Base-by-base conservation (phyloP, 2,888 invertebrate genomes). In the Mycogona germanica region DNA sequence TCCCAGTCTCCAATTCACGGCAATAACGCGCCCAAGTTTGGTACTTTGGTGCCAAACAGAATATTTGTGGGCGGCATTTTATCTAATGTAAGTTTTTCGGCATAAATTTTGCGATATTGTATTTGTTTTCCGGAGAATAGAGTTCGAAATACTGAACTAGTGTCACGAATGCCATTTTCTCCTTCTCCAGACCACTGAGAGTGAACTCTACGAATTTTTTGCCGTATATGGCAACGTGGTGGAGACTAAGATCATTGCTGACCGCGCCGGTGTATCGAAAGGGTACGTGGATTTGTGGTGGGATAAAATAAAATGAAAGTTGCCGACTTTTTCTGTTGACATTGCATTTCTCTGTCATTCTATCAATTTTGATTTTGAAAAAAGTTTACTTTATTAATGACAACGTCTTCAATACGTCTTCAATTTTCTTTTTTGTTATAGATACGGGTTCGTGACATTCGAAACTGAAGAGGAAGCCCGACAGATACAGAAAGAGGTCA, bases 21-120 rank as follows among this genome's bases (percentile, higher is more conserved):
- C 67, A 71, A 70, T 60, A 73, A 73, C 64, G 74, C 73, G 38
- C 75, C 75, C 2, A 75, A 75, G 64, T 75, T 73, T 65, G 78
- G 91, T 81, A 92, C 91, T 30, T 76, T 92, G 58, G 88, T 95
- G 64, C 93, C 93, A 57, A 93, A 93, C 71, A 64, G 95, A 64
- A 87, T 96, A 65, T 96, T 96, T 72, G 95, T 96, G 50, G 95
- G 96, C 55, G 96, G 95, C 25, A 93, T 96, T 65, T 86, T 92
- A 54, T 80, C 88, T 64, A 88, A 85, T 66, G 69, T 69, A 58
- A 60, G 64, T 60, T 44, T 17, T 50, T n/a, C n/a, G n/a, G n/a
- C n/a, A n/a, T n/a, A n/a, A n/a, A n/a, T n/a, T n/a, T n/a, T n/a
- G n/a, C n/a, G n/a, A n/a, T n/a, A n/a, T n/a, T n/a, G n/a, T n/a